Conservation (phyloP, 2,113 vertebrate species). For the Nannobrachium achirus region DNA sequence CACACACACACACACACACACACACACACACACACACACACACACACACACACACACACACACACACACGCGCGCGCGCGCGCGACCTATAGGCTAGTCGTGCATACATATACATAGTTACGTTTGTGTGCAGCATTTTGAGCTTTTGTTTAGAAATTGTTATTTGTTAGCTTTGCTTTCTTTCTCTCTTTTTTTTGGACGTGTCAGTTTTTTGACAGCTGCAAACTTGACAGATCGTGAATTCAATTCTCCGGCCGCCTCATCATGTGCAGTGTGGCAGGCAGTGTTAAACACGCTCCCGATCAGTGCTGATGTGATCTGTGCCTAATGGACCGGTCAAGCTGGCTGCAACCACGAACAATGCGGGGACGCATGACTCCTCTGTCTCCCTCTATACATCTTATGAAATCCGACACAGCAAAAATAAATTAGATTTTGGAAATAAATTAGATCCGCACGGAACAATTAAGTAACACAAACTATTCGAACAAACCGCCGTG, state of each 20-base stretch:
- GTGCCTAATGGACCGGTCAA: slow-evolving; percentile 99
- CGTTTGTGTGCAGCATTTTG: slow-evolving; percentile 12
- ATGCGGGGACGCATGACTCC: slow-evolving; percentile 88
- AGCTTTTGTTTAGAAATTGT: neutral
- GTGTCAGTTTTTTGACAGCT: slow-evolving; percentile 69
- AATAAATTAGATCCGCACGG: slow-evolving; percentile 90
- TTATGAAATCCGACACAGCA: slow-evolving; percentile 89
- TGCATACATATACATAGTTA: neutral
- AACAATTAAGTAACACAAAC: slow-evolving; percentile 94
- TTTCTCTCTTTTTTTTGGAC: slow-evolving; percentile 25
- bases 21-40: neutral
- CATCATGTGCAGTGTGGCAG: slow-evolving; percentile 31
- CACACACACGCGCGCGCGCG: neutral
- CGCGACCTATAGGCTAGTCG: neutral
- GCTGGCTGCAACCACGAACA: slow-evolving; percentile 94
- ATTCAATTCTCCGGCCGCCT: slow-evolving; percentile 33
- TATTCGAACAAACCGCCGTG: slow-evolving; percentile 80
- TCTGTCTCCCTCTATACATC: slow-evolving; percentile 83
- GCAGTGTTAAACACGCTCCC: slow-evolving; percentile 85
- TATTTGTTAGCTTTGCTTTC: neutral
- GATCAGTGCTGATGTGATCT: slow-evolving; percentile 90
- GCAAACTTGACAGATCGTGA: slow-evolving; percentile 79
- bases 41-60: neutral
- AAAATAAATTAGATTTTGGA: slow-evolving; percentile 81
- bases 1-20: slow-evolving; percentile 1